Conservation (phyloP, 2,888 invertebrate genomes). For the Hirtodrosophila histrioides region DNA sequence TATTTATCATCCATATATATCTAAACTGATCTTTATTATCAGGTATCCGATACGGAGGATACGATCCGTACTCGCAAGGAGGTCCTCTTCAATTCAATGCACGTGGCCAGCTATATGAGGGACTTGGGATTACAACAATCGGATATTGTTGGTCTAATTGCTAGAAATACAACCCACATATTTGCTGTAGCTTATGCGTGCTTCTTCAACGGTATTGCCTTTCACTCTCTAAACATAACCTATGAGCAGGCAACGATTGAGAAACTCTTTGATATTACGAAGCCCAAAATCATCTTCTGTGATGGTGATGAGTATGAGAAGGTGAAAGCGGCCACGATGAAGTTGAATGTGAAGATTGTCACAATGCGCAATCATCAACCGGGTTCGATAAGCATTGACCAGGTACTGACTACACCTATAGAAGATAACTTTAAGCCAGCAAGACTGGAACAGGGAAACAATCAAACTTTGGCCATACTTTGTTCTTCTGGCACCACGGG, state of each 20-base stretch:
- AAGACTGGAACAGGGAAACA: constrained; percentile 45
- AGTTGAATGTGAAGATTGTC: constrained; percentile 4
- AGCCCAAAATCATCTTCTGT: constrained; percentile 37
- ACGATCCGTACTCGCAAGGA: constrained; percentile 29
- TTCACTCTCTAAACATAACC: constrained; percentile 36
- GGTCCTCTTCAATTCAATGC: constrained; percentile 34
- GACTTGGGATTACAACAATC: constrained; percentile 39
- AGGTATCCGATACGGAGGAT: constrained; percentile 44
- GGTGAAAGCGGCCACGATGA: not conserved
- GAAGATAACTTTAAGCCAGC: constrained; percentile 31
- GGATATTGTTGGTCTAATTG: constrained; percentile 55
- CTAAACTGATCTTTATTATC: too few species aligned
- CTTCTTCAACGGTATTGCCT: constrained; percentile 45
- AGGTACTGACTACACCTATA: not conserved
- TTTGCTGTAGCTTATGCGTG: constrained; percentile 48
- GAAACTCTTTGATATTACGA: constrained; percentile 34
- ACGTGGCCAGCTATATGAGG: constrained; percentile 41
- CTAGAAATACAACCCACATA: constrained; percentile 50
- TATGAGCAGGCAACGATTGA: constrained; percentile 25
- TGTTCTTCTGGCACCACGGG: constrained; percentile 67
- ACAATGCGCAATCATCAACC: constrained; percentile 10
- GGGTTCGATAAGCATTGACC: not conserved
- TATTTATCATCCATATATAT: too few species aligned
- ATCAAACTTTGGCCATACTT: constrained; percentile 64
- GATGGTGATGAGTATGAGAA: constrained; percentile 17